phyloP scores from a whole-genome alignment of 1,140 invertebrate species.

The Drosophila parvula region DNA sequence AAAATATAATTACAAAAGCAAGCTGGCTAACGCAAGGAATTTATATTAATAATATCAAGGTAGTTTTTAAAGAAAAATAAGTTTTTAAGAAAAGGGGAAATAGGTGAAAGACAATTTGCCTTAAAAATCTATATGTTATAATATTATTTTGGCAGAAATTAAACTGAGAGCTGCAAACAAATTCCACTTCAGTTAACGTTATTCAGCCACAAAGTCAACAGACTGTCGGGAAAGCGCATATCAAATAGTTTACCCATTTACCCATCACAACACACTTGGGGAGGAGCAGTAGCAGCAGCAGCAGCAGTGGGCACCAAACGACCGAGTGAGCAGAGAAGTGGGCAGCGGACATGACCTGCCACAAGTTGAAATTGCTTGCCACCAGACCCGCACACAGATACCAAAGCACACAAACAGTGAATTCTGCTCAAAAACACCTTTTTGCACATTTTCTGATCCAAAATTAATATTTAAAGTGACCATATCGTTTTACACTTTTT shows the following conservation, averaged over 20 bases:
- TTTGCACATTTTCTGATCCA: neutral
- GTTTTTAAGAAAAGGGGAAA: too few species aligned
- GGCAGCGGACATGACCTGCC: slow-evolving; percentile 60
- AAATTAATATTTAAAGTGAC: neutral
- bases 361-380: slow-evolving; percentile 62
- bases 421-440: neutral
- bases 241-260: slow-evolving; percentile 31
- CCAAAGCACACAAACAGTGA: neutral
- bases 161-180: neutral
- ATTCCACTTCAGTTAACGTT: slow-evolving; percentile 31
- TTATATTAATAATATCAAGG: too few species aligned
- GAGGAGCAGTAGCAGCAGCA: slow-evolving; percentile 12
- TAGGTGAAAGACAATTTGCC: neutral
- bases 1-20: too few species aligned
- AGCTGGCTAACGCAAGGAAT: too few species aligned
- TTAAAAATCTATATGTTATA: slow-evolving; percentile 1
- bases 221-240: slow-evolving; percentile 24
- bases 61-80: too few species aligned
- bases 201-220: slow-evolving; percentile 25
- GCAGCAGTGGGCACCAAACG: slow-evolving; percentile 1
- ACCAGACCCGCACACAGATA: slow-evolving; percentile 14
- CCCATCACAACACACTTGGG: slow-evolving; percentile 41
- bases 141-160: neutral
- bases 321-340: slow-evolving; percentile 12
- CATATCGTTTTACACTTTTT: too few species aligned